Base-by-base conservation (phyloP, 2,113 vertebrate species). In the Falco punctatus region DNA sequence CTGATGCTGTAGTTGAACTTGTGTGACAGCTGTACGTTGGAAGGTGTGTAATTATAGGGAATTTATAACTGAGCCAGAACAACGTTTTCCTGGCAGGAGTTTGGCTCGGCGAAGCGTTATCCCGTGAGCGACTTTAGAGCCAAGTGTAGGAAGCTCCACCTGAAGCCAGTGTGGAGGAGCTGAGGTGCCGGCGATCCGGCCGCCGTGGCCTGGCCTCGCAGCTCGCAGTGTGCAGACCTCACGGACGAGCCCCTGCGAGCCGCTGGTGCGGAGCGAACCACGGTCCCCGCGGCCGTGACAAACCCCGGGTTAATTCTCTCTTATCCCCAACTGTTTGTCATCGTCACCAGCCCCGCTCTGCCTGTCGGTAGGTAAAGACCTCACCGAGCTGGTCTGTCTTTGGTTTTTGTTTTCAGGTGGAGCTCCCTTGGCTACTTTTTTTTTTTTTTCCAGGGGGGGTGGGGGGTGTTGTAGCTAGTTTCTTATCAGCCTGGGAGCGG, bases 151-250 rank as follows among this genome's bases (percentile, higher is more conserved):
- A 46, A 46, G 61, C 81, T 89, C 66, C 54, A 67, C 73, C 73
- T 59, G 57, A 49, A 67, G 69, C 35, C 1, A 38, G 35, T 1
- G 13, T 5, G 87, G 55, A 44, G 78, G 77, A 80, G 72, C 58
- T 9, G 61, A 6, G 48, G 35, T 65, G 66, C 57, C 6, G 0
- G 0, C 38, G 54, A 7, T 19, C 6, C 1, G 0, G 51, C 21
- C 0, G 11, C 32, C 75, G 27, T 6, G 57, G 27, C 65, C n/a
- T 46, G 17, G 0, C 19, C 38, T 33, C 40, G 15, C 32, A 10
- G 26, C 64, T 44, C 10, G 1, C 35, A 30, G n/a, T 38, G 1
- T 15, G 0, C 6, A 9, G 16, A 26, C 35, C 35, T 78, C 4
- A 3, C 5, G 5, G 18, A 15, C 3, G 7, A 33, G 38, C 21